Percentiles rank a stretch among this genome's conserved stretches.
Conservation (phyloP, 2,113 vertebrate genomes). For the Anas platyrhynchos region DNA sequence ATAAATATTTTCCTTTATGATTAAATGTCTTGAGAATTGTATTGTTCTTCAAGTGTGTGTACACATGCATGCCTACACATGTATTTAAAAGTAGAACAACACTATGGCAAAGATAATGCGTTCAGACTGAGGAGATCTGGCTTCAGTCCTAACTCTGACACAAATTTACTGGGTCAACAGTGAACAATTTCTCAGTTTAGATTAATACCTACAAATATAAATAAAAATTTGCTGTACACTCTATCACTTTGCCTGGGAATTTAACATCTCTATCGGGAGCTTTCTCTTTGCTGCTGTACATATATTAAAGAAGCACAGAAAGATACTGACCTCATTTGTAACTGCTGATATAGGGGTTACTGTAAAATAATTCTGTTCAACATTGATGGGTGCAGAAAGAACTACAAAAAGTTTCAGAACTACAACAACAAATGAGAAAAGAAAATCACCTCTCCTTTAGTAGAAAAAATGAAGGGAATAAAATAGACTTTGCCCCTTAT, state of each 20-base stretch:
- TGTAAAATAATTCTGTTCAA: neutral
- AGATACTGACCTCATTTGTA: neutral
- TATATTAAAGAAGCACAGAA: neutral
- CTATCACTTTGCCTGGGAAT: neutral
- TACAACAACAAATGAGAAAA: neutral
- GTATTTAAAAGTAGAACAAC: neutral
- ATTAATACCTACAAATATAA: neutral
- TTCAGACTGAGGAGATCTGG: neutral
- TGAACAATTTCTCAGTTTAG: neutral
- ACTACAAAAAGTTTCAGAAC: neutral
- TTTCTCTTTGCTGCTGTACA: neutral
- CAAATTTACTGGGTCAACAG: neutral
- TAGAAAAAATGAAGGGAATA: neutral
- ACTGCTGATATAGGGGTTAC: neutral
- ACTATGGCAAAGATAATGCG: neutral
- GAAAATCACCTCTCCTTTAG: neutral
- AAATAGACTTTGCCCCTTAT: neutral
- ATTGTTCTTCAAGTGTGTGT: neutral
- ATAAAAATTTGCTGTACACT: neutral
- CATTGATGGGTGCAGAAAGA: neutral
- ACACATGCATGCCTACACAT: accelerated
- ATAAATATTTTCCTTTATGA: neutral
- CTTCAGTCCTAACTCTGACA: neutral
- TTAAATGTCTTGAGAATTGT: accelerated
- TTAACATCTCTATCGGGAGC: neutral